These are phyloP conservation scores for Alectoris magna DNA, from an alignment of 2,797 vertebrate species.

Conservation along the genomic window DNA sequence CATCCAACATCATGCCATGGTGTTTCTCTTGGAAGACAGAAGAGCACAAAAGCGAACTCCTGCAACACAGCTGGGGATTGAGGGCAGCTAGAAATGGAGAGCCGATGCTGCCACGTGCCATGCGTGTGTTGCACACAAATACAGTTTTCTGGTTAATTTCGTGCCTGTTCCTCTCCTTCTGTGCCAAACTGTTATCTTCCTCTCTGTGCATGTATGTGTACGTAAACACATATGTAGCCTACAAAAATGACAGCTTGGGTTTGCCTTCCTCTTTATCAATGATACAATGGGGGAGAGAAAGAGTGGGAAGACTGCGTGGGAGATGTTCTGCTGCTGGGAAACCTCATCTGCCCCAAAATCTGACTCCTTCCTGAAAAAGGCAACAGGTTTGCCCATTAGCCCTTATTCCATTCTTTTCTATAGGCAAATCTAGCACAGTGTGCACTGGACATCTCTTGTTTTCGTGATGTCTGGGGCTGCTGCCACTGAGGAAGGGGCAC, in stretches of 20 bases:
- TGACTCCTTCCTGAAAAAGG: neutral
- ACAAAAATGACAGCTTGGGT: neutral
- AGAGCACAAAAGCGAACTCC: neutral
- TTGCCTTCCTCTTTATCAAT: neutral
- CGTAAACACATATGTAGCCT: neutral
- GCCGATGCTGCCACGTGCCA: neutral
- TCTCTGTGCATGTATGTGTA: fast-evolving
- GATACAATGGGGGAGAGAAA: neutral
- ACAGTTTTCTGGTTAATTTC: neutral
- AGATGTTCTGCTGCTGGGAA: neutral
- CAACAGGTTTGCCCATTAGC: neutral
- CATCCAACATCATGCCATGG: fast-evolving
- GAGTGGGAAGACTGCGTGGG: neutral
- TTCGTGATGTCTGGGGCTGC: neutral
- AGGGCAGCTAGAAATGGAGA: neutral
- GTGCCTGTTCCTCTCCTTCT: neutral
- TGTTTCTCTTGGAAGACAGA: neutral
- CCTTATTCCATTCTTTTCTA: neutral
- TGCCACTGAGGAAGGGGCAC: neutral
- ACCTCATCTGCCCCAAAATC: neutral
- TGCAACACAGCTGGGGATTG: neutral
- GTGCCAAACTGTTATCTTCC: neutral
- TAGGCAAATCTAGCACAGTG: neutral
- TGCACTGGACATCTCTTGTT: neutral
- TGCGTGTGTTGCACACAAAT: neutral